Conservation (phyloP, 2,797 vertebrate species). For the Esox masquinongy region DNA sequence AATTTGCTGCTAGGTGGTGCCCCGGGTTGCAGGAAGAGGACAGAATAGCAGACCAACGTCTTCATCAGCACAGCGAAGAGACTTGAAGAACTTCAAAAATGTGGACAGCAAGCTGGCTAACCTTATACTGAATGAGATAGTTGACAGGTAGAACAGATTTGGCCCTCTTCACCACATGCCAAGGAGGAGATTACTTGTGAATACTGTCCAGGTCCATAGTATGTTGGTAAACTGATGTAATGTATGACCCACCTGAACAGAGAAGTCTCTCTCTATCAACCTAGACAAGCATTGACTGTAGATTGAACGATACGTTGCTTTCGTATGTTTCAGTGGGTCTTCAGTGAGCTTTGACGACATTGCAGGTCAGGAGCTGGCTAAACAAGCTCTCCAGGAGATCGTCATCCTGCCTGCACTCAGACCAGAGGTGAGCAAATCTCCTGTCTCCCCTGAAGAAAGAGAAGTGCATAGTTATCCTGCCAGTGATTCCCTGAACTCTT, state of each 20-base stretch:
- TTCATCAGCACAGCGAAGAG: slow-evolving; percentile 74
- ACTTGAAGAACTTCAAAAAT: slow-evolving; percentile 92
- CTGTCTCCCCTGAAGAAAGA: not conserved
- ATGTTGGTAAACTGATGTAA: no score
- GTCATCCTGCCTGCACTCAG: slow-evolving; percentile 95
- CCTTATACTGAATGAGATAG: slow-evolving; percentile 94
- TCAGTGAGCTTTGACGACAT: slow-evolving; percentile 90
- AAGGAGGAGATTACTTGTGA: no score
- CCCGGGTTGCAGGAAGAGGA: slow-evolving; percentile 38
- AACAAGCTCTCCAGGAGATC: slow-evolving; percentile 97
- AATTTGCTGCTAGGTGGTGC: slow-evolving; percentile 43
- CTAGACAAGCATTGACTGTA: not conserved
- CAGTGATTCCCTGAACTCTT: no score
- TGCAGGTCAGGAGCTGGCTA: slow-evolving; percentile 93
- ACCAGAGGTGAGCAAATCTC: slow-evolving; percentile 85
- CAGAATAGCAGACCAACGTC: slow-evolving; percentile 55
- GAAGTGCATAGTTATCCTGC: no score
- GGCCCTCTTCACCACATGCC: no score
- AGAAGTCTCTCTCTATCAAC: not conserved
- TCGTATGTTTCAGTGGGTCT: slow-evolving; percentile 74
- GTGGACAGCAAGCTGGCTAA: slow-evolving; percentile 96
- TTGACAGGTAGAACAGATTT: slow-evolving; percentile 83
- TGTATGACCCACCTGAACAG: no score
- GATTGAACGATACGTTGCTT: not conserved
- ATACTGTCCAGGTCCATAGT: no score